Conservation (phyloP, 92 coral and sea anemone species). For the Heteractis magnifica region DNA sequence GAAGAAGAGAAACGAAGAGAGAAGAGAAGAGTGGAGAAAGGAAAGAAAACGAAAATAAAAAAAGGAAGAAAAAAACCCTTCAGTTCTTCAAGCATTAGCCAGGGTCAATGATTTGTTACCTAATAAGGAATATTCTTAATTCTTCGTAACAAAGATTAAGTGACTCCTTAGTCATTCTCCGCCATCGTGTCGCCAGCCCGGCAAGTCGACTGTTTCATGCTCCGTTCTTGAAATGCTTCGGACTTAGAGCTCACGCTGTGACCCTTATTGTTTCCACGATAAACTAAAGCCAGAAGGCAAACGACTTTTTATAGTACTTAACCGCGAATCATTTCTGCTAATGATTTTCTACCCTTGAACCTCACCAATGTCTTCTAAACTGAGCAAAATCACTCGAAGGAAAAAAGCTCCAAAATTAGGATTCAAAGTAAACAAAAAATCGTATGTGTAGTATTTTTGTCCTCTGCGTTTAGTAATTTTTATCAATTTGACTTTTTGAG, state of each 20-base stretch:
- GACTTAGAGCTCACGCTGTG: neutral
- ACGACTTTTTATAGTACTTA: neutral
- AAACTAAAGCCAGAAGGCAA: neutral
- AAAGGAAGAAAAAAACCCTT: neutral
- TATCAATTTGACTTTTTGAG: neutral
- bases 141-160: neutral
- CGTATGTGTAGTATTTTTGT: too few species aligned
- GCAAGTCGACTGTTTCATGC: neutral
- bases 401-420: too few species aligned
- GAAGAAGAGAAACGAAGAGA: too few species aligned
- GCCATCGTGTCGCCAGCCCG: conserved; percentile 6
- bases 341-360: neutral
- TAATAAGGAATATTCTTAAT: neutral
- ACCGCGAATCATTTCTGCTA: neutral
- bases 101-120: neutral
- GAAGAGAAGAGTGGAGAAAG: too few species aligned
- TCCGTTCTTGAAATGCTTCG: conserved; percentile 6
- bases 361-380: too few species aligned
- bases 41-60: too few species aligned
- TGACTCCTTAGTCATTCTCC: neutral
- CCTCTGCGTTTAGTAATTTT: neutral
- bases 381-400: too few species aligned
- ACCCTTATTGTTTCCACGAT: neutral
- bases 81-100: neutral
- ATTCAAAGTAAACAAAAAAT: too few species aligned